Evolutionary conservation across 2,113 vertebrate species (phyloP).

Genomic region (Embiotoca jacksoni): DNA sequence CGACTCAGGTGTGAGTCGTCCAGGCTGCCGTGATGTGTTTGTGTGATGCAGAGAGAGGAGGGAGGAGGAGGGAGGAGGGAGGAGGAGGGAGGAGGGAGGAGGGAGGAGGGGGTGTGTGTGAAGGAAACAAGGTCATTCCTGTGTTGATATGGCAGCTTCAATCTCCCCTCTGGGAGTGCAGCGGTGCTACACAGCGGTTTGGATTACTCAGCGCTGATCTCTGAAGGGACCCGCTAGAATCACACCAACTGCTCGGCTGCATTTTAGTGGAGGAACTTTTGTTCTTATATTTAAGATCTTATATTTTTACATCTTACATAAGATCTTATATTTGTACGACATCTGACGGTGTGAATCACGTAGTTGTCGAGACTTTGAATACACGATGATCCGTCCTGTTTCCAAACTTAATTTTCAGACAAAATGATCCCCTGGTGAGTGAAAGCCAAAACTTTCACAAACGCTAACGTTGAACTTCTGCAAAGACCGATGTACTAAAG

Average conservation of each 20-base stretch:
- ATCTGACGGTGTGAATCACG: too few relatives aligned
- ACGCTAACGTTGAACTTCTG: not conserved
- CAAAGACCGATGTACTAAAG: not conserved
- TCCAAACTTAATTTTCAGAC: too few relatives aligned
- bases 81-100: too few relatives aligned
- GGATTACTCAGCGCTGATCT: conserved; percentile 66
- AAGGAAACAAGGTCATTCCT: conserved; percentile 70
- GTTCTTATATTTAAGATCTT: too few relatives aligned
- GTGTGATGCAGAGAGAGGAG: conserved; percentile 25
- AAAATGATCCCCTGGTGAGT: too few relatives aligned
- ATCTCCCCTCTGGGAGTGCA: conserved; percentile 75
- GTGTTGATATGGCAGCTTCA: conserved; percentile 67
- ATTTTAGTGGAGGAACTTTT: conserved; percentile 7
- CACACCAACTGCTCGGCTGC: conserved; percentile 40
- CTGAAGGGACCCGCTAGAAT: conserved; percentile 6
- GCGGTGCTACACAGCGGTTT: conserved; percentile 69
- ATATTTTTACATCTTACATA: too few relatives aligned
- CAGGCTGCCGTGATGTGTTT: conserved; percentile 63
- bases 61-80: too few relatives aligned
- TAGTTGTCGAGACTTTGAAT: too few relatives aligned
- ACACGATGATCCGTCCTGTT: too few relatives aligned
- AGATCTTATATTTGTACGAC: too few relatives aligned
- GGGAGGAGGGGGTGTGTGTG: not conserved
- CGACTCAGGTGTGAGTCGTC: conserved; percentile 65
- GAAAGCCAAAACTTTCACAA: not conserved